Conservation (phyloP, 2,888 invertebrate species). For the Myopa testacea region DNA sequence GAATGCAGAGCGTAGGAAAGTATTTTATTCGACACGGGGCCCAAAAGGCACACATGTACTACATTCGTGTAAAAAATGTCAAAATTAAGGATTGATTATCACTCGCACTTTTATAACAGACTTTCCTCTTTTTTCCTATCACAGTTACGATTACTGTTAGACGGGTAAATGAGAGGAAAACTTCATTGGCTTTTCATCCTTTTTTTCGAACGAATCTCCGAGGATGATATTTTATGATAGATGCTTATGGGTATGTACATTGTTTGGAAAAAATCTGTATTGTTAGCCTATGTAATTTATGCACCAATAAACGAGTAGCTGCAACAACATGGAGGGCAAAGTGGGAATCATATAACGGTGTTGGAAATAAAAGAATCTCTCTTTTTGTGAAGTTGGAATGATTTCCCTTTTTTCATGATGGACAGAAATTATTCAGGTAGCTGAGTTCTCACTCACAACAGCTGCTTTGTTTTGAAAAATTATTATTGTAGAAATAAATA, state of each 20-base stretch:
- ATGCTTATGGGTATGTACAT: neutral
- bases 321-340: neutral
- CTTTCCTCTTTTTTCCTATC: neutral
- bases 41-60: neutral
- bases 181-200: too few relatives aligned
- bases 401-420: too few relatives aligned
- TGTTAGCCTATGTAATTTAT: neutral
- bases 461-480: too few relatives aligned
- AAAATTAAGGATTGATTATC: constrained; percentile 58
- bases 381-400: neutral
- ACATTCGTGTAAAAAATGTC: constrained; percentile 50
- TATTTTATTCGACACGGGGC: constrained; percentile 38
- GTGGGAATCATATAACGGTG: neutral
- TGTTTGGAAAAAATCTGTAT: neutral
- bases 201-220: too few relatives aligned
- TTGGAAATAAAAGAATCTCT: neutral
- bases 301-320: neutral
- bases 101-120: constrained; percentile 31
- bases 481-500: too few relatives aligned
- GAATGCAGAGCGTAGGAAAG: constrained; percentile 44
- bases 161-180: too few relatives aligned
- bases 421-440: too few relatives aligned
- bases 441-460: too few relatives aligned
- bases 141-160: too few relatives aligned
- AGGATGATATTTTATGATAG: neutral